Base-by-base conservation (phyloP, 2,113 vertebrate species). In the Penelope pileata region DNA sequence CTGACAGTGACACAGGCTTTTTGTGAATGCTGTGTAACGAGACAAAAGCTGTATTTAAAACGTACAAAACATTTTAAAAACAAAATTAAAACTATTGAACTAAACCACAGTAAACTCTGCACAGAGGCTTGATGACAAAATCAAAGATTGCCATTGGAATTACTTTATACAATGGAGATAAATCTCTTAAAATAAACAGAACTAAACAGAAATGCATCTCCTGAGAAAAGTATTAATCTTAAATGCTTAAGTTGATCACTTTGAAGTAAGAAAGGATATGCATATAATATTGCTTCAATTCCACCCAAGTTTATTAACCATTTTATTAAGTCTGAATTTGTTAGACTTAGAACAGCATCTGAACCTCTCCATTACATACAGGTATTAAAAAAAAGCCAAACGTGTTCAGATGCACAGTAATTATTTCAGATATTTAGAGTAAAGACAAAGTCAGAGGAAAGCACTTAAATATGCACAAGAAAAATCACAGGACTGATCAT, bases 271-370 rank as follows among this genome's bases (percentile, higher is more conserved):
- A 32, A 77, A 59, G 18, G 13, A 83, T n/a, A 80, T 38, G 54
- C 32, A 38, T 27, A 86, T 54, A 66, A 54, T 58, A 90, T 66
- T 80, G 42, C 42, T 94, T 91, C 50, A 42, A 13, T 63, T 95
- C 83, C 12, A 60, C 29, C 22, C 50, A 77, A 29, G 29, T 26
- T 96, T 64, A 88, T 90, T 74, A 58, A 81, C 11, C 29, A 78
- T 81, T 93, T 94, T 86, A 94, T 86, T 86, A 91, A 77, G 47
- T 22, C 79, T 83, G 63, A 88, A 90, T 59, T 79, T 53, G 9
- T 73, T 85, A 88, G 67, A 90, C 45, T 79, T 82, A 67, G 74
- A 79, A 51, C 16, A 91, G 8, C 54, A 89, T 79, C 51, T 77
- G 67, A 69, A 83, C 15, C 4, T 60, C 29, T 80, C 30, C 6